Evolutionary conservation across 2,113 vertebrate species (phyloP).

Genomic region (Prunella himalayana): DNA sequence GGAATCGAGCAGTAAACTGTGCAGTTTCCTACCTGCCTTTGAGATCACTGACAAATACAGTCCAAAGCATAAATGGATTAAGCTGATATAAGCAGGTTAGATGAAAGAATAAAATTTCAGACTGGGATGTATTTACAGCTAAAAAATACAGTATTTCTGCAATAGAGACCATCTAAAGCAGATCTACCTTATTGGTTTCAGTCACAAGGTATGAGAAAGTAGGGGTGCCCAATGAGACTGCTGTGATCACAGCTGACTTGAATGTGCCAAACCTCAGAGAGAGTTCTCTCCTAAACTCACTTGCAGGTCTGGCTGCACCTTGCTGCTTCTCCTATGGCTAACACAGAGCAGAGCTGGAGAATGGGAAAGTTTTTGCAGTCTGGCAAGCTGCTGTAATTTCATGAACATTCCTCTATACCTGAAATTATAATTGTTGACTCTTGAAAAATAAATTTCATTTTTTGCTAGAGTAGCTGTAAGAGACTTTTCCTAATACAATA

Average conservation of each 20-base stretch:
- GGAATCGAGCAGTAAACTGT: neutral
- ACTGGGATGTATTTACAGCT: neutral
- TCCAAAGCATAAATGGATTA: neutral
- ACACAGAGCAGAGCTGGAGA: neutral
- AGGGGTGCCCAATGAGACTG: neutral
- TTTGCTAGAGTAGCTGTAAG: neutral
- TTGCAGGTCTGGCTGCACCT: neutral
- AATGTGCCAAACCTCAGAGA: neutral
- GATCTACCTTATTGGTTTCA: neutral
- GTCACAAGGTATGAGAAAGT: neutral
- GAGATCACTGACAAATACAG: neutral
- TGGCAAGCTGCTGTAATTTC: neutral
- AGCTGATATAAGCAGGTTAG: neutral
- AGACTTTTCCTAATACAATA: neutral
- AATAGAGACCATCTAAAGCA: neutral
- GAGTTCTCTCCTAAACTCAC: neutral
- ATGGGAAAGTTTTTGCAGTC: neutral
- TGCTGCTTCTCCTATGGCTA: neutral
- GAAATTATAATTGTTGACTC: neutral
- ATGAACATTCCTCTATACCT: neutral
- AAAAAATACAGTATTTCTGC: neutral
- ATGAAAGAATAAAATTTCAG: neutral
- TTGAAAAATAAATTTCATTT: neutral
- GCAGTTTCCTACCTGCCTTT: neutral
- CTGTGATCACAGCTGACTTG: neutral